Base-by-base conservation (phyloP, 2,888 invertebrate genomes). In the Spialia ferax region DNA sequence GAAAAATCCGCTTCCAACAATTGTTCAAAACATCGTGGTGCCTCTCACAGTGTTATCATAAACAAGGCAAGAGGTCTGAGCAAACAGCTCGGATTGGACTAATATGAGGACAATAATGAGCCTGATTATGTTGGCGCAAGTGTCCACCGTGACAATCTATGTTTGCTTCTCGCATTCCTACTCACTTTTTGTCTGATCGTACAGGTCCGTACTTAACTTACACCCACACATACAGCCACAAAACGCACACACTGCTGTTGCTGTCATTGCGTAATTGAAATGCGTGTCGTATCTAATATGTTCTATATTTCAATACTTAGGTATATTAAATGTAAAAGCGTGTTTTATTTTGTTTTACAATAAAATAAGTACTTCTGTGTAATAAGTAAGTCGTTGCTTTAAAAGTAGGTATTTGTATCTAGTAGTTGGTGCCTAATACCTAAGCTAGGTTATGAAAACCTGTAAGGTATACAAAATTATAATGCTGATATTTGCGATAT, bases 71-170 rank as follows among this genome's bases (percentile, higher is more conserved):
- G 1, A 32, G 20, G 42, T 13, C 57, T 50, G 57, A 56, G 55
- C 66, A 71, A 73, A 71, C 68, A 65, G 22, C 18, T 61, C 26
- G 69, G 69, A 74, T 73, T 74, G 73, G 67, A 70, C 74, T 75
- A 74, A 75, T 75, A 70, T 64, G 54, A 45, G 66, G 38, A 75
- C 74, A 75, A 76, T 73, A 83, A 82, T 81, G 77, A 77, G 80
- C 77, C 78, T 87, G 88, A 89, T 89, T 85, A 84, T 89, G 86
- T 91, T 82, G 77, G 84, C 79, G 80, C 90, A 90, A 87, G 88
- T 89, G 89, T 75, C 70, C 68, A 75, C 74, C 77, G 74, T 75
- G 77, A 72, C 74, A 61, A 75, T 42, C 42, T 52, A 65, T 69
- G 79, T 79, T 79, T 77, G 78, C 78, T 72, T 61, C 71, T 67